phyloP scores from a whole-genome alignment of 2,888 invertebrate genomes.

The Meloe dianella region DNA sequence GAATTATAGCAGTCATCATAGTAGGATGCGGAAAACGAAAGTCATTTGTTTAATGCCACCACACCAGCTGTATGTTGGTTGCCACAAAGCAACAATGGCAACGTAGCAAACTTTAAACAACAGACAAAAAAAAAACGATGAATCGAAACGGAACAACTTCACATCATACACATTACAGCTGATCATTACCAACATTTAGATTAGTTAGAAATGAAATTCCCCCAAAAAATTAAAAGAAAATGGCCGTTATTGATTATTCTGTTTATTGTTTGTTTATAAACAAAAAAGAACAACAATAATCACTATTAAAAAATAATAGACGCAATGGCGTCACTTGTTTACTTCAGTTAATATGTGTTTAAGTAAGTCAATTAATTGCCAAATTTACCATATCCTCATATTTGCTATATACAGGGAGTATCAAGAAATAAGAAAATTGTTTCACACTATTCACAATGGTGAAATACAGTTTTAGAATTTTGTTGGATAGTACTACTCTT shows the following conservation, averaged over 20 bases:
- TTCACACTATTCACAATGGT: no score
- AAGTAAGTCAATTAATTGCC: background rate
- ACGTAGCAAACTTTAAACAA: background rate
- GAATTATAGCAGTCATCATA: constrained; percentile 22
- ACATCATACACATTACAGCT: constrained; percentile 36
- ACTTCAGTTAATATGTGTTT: background rate
- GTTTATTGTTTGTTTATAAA: background rate
- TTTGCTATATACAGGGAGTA: background rate
- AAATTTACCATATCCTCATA: background rate
- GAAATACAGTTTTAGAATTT: no score
- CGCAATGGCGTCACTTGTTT: background rate
- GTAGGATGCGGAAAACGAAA: constrained; percentile 31
- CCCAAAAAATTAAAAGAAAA: constrained; percentile 13
- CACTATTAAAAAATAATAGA: background rate
- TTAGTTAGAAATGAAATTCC: constrained; percentile 19
- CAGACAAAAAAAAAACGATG: no score
- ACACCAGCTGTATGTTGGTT: constrained; percentile 20
- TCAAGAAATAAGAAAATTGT: background rate
- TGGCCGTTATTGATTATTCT: background rate
- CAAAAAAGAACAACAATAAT: background rate
- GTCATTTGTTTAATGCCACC: constrained; percentile 30
- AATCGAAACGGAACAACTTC: constrained; percentile 9
- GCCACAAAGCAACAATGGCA: background rate
- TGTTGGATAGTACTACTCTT: no score
- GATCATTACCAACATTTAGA: constrained; percentile 39